A percentile compares a stretch with the other conserved stretches of the same genome.
These are phyloP conservation scores for Drosophila trichaetosa DNA, from an alignment of 2,888 invertebrate genomes.

Conservation along the genomic window DNA sequence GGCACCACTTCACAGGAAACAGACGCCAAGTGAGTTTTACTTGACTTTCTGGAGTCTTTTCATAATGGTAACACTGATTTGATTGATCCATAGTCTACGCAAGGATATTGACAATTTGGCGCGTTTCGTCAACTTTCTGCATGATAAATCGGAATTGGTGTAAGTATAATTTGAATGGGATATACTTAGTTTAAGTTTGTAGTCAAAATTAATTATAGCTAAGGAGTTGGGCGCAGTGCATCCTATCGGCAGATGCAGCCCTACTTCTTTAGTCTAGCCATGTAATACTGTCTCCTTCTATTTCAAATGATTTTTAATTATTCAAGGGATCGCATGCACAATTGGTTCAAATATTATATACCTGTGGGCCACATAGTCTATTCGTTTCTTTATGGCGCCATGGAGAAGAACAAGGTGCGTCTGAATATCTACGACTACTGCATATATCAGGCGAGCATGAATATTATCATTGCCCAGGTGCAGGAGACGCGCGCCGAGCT, in stretches of 20 bases:
- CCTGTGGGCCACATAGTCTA: constrained; percentile 86
- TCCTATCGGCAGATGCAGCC: background rate
- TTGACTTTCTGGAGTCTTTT: background rate
- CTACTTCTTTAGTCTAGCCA: background rate
- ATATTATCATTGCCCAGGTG: constrained; percentile 86
- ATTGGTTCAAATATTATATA: constrained; percentile 89
- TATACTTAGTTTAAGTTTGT: background rate
- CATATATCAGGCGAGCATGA: constrained; percentile 91
- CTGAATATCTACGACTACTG: constrained; percentile 90
- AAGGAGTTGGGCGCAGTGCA: background rate
- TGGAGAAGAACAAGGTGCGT: constrained; percentile 87
- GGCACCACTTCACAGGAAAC: constrained; percentile 63
- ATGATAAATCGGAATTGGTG: constrained; percentile 70
- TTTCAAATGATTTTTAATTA: constrained; percentile 1
- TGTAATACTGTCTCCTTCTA: background rate
- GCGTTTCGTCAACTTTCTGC: constrained; percentile 71
- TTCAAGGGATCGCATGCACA: constrained; percentile 87
- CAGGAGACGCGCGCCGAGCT: constrained; percentile 59
- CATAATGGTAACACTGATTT: background rate
- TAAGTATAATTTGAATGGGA: constrained; percentile 41
- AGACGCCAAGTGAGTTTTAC: constrained; percentile 63
- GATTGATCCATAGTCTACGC: constrained; percentile 53
- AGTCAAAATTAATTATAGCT: background rate
- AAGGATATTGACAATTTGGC: constrained; percentile 72
- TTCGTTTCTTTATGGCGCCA: constrained; percentile 89